These are phyloP conservation scores for Plebejus melissa DNA, from an alignment of 2,888 invertebrate genomes.

Conservation along the genomic window DNA sequence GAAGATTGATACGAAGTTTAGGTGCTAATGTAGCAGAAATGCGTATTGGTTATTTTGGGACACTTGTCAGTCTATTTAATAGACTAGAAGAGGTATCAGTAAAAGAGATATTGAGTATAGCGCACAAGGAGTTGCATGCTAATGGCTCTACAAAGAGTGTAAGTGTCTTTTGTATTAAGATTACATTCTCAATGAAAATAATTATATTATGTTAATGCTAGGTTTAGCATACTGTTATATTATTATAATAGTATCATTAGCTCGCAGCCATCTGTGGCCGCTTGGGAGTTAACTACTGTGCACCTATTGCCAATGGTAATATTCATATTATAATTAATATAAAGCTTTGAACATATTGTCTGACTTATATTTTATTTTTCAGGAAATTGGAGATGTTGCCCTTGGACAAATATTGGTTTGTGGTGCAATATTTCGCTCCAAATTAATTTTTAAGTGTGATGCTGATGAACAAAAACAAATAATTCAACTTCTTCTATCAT, in stretches of 20 bases:
- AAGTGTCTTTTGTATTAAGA: conserved; percentile 50
- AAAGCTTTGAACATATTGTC: neutral
- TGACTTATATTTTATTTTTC: conserved; percentile 36
- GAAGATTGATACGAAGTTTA: conserved; percentile 84
- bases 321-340: too few relatives aligned
- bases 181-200: neutral
- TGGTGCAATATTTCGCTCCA: conserved; percentile 84
- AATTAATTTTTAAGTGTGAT: conserved; percentile 70
- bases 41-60: conserved; percentile 84
- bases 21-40: conserved; percentile 82
- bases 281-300: too few relatives aligned
- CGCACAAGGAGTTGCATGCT: conserved; percentile 83
- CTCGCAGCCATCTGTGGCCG: too few relatives aligned
- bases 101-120: conserved; percentile 74
- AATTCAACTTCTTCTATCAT: conserved; percentile 61
- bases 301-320: too few relatives aligned
- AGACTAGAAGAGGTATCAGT: conserved; percentile 70
- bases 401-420: conserved; percentile 85
- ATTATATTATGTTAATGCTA: neutral
- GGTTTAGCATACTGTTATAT: too few relatives aligned
- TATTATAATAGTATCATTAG: too few relatives aligned
- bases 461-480: conserved; percentile 67
- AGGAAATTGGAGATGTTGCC: conserved; percentile 87
- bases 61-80: conserved; percentile 81
- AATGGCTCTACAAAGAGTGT: conserved; percentile 83